These are phyloP conservation scores for Agonum fuliginosum DNA, from an alignment of 2,888 invertebrate genomes.

Conservation along the genomic window DNA sequence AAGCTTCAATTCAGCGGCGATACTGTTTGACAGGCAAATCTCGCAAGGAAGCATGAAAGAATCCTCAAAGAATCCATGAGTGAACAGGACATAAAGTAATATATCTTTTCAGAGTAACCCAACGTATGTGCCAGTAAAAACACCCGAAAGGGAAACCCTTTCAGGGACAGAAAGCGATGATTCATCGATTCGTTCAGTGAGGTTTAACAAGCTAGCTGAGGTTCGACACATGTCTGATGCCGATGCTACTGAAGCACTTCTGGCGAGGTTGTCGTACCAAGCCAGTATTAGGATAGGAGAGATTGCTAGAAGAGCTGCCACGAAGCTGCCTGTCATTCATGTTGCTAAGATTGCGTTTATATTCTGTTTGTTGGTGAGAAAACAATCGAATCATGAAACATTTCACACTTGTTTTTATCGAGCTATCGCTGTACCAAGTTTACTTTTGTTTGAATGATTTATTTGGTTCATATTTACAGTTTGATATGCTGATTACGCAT, in stretches of 20 bases:
- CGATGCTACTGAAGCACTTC: slow-evolving; percentile 93
- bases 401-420: not conserved
- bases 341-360: slow-evolving; percentile 89
- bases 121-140: slow-evolving; percentile 92
- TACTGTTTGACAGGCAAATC: too few species aligned
- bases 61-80: too few species aligned
- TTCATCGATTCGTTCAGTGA: slow-evolving; percentile 88
- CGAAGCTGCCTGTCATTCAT: slow-evolving; percentile 83
- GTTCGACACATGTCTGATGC: slow-evolving; percentile 91
- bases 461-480: too few species aligned
- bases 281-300: slow-evolving; percentile 91
- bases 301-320: slow-evolving; percentile 83
- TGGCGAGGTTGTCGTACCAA: slow-evolving; percentile 95
- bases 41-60: too few species aligned
- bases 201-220: slow-evolving; percentile 93
- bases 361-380: slow-evolving; percentile 88
- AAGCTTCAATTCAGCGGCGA: too few species aligned
- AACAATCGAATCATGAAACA: not conserved
- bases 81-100: too few species aligned
- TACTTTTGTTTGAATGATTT: too few species aligned
- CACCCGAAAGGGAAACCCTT: slow-evolving; percentile 75
- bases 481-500: too few species aligned
- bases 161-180: slow-evolving; percentile 91
- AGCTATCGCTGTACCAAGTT: too few species aligned
- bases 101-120: slow-evolving; percentile 93